Conservation (phyloP, 2,797 vertebrate species). For the Lepilemur ruficaudatus region DNA sequence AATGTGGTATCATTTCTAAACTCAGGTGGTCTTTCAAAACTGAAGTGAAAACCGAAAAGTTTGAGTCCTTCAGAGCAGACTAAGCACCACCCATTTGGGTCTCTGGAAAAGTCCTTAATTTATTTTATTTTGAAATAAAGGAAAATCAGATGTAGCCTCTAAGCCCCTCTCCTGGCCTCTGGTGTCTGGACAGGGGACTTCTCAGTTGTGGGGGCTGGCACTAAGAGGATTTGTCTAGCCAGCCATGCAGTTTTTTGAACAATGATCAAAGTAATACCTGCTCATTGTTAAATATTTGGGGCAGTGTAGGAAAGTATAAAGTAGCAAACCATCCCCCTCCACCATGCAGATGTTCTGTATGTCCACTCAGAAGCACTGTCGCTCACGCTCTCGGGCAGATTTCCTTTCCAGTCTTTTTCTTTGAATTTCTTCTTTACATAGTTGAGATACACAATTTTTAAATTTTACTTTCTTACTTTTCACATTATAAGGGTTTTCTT, state of each 20-base stretch:
- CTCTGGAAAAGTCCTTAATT: not conserved
- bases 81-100: not conserved
- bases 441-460: not conserved
- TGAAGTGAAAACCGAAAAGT: not conserved
- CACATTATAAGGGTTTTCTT: not conserved
- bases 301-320: not conserved
- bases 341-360: fast-evolving
- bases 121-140: not conserved
- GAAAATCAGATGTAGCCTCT: not conserved
- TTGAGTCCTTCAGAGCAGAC: not conserved
- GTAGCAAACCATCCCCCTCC: not conserved
- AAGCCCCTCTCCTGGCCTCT: not conserved
- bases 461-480: not conserved
- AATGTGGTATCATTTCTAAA: not conserved
- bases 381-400: not conserved
- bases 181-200: not conserved
- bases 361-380: not conserved
- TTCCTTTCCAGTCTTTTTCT: not conserved
- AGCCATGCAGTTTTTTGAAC: not conserved
- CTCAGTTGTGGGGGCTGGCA: not conserved
- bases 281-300: not conserved
- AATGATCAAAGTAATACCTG: not conserved
- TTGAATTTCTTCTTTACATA: not conserved
- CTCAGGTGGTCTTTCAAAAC: not conserved
- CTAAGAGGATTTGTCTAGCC: not conserved